Evolutionary conservation across 1,140 invertebrate species (phyloP).

Genomic region (Periplaneta americana): DNA sequence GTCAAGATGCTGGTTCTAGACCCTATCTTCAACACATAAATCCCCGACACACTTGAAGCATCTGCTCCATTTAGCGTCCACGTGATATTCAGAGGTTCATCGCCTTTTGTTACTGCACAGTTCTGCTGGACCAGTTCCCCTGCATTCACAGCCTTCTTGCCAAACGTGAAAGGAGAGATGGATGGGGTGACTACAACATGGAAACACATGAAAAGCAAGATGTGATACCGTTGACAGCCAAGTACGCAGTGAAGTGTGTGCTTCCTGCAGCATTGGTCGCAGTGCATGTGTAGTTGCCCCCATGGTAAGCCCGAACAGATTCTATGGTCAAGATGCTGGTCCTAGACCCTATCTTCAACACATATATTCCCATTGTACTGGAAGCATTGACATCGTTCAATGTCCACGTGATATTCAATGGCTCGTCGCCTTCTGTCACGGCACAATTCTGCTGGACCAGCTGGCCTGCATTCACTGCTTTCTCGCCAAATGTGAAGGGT

Average conservation of each 20-base stretch:
- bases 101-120: slow-evolving; percentile 36
- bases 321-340: slow-evolving; percentile 23
- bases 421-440: slow-evolving; percentile 35
- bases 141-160: slow-evolving; percentile 17
- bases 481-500: slow-evolving; percentile 20
- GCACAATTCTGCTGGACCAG: slow-evolving; percentile 34
- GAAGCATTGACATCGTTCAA: slow-evolving; percentile 29
- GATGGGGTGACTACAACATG: slow-evolving; percentile 19
- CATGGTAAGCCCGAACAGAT: slow-evolving; percentile 59
- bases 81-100: slow-evolving; percentile 31
- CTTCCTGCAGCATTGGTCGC: slow-evolving; percentile 62
- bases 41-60: slow-evolving; percentile 19
- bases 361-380: slow-evolving; percentile 26
- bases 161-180: slow-evolving; percentile 20
- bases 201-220: neutral
- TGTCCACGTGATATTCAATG: slow-evolving; percentile 32
- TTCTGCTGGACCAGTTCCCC: slow-evolving; percentile 39
- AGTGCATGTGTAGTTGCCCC: slow-evolving; percentile 74
- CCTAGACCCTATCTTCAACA: slow-evolving; percentile 28
- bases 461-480: slow-evolving; percentile 33
- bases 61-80: slow-evolving; percentile 33
- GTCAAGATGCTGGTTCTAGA: slow-evolving; percentile 38
- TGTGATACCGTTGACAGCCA: slow-evolving; percentile 36
- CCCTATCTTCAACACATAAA: slow-evolving; percentile 31
- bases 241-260: slow-evolving; percentile 54